Percentiles rank a stretch among this genome's conserved stretches.
Conservation (phyloP, 2,797 vertebrate species). For the Petrocephalus schoutedeni region DNA sequence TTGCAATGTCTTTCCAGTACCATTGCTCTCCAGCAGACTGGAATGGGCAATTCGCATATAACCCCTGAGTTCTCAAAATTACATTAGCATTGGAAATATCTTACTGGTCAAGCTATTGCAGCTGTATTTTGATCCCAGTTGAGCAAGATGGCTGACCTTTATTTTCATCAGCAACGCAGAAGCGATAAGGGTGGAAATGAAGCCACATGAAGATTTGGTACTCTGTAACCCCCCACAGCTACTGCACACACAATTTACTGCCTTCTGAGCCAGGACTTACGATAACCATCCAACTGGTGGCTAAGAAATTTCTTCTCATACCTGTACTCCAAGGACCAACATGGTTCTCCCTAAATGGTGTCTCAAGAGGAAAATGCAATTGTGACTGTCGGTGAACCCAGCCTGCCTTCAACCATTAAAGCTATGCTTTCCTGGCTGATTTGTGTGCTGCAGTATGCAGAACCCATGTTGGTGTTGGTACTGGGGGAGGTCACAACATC, state of each 20-base stretch:
- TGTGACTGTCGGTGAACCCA: neutral
- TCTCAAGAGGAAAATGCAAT: neutral
- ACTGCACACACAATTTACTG: neutral
- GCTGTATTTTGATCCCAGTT: neutral
- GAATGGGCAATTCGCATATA: neutral
- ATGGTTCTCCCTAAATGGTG: neutral
- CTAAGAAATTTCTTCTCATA: neutral
- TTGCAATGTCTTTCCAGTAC: neutral
- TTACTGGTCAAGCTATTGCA: neutral
- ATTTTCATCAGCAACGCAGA: neutral
- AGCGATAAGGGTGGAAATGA: neutral
- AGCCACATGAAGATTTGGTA: neutral
- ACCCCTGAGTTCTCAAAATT: neutral
- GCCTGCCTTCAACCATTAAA: neutral
- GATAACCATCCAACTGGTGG: neutral
- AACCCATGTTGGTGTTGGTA: neutral
- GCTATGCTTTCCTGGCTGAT: neutral
- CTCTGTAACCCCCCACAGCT: neutral
- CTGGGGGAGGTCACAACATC: neutral
- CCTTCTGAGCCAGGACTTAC: neutral
- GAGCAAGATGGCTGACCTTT: neutral
- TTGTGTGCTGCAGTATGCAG: neutral
- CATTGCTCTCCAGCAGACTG: neutral
- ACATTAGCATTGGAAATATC: neutral
- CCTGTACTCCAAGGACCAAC: neutral